These are phyloP conservation scores for Callospermophilus lateralis DNA, from an alignment of 2,113 vertebrate species.

Conservation along the genomic window DNA sequence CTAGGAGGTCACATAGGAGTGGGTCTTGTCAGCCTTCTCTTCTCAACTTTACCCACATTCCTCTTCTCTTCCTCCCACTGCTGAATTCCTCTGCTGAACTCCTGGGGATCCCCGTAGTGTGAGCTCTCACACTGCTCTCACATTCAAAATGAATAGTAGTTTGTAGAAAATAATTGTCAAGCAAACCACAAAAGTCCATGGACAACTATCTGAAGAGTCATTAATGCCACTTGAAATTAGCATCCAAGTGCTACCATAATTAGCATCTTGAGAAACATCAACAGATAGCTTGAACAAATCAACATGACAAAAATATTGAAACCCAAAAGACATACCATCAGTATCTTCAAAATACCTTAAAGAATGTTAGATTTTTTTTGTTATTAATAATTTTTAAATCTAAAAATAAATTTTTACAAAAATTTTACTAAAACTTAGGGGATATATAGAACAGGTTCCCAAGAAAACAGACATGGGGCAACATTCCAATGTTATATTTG, in stretches of 20 bases:
- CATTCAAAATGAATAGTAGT: neutral
- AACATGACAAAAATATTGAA: neutral
- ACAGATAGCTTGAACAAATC: neutral
- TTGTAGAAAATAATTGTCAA: neutral
- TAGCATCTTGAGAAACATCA: neutral
- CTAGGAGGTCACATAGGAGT: neutral
- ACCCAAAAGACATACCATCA: neutral
- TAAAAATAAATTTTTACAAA: neutral
- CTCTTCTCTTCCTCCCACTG: neutral
- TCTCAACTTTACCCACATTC: neutral
- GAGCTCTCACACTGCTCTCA: neutral
- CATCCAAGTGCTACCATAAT: neutral
- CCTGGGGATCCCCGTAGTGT: neutral
- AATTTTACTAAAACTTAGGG: neutral
- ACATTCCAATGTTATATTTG: neutral
- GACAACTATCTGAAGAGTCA: neutral
- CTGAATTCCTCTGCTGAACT: neutral
- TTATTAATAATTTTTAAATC: neutral
- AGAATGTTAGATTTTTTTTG: constrained; percentile 3
- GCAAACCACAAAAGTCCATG: neutral
- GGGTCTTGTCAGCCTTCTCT: neutral
- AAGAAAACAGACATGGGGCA: neutral
- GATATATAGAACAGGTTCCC: neutral
- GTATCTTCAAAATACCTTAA: neutral
- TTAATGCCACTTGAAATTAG: neutral